Percentiles rank a stretch among this genome's conserved stretches.
Evolutionary conservation across 2,888 invertebrate species (phyloP).

Genomic region (Sesia bembeciformis): DNA sequence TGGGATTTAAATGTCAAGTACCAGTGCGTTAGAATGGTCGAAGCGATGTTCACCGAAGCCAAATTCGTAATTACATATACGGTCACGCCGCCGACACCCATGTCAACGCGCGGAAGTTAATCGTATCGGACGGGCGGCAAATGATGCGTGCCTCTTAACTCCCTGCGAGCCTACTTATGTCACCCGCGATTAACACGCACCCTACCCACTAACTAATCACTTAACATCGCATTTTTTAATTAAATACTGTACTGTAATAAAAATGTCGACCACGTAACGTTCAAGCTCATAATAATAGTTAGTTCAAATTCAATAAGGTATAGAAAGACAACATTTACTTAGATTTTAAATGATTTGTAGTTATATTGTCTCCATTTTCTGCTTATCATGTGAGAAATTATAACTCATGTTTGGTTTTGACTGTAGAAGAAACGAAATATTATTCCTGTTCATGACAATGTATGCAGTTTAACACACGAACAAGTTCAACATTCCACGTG

Average conservation of each 20-base stretch:
- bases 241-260: not conserved
- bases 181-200: slow-evolving; percentile 49
- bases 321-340: too few species aligned
- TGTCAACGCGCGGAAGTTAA: slow-evolving; percentile 49
- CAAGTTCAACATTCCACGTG: slow-evolving; percentile 60
- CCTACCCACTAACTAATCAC: slow-evolving; percentile 39
- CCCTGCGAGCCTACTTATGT: slow-evolving; percentile 49
- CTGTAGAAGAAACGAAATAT: not conserved
- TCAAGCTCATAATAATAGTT: too few species aligned
- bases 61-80: slow-evolving; percentile 42
- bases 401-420: not conserved
- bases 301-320: too few species aligned
- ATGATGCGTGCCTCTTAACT: slow-evolving; percentile 57
- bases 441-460: slow-evolving; percentile 21
- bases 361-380: not conserved
- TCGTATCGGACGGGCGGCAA: slow-evolving; percentile 54
- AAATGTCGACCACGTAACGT: too few species aligned
- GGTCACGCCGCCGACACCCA: slow-evolving; percentile 35
- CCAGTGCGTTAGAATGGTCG: slow-evolving; percentile 1
- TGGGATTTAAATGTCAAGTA: slow-evolving; percentile 29
- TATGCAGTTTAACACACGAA: slow-evolving; percentile 50
- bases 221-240: slow-evolving; percentile 10
- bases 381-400: not conserved
- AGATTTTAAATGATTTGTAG: not conserved
- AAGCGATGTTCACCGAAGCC: slow-evolving; percentile 29